Evolutionary conservation across 35 echinoderm and acorn worm genomes (phyloP).

Genomic region (Ophiothrix spiculata): DNA sequence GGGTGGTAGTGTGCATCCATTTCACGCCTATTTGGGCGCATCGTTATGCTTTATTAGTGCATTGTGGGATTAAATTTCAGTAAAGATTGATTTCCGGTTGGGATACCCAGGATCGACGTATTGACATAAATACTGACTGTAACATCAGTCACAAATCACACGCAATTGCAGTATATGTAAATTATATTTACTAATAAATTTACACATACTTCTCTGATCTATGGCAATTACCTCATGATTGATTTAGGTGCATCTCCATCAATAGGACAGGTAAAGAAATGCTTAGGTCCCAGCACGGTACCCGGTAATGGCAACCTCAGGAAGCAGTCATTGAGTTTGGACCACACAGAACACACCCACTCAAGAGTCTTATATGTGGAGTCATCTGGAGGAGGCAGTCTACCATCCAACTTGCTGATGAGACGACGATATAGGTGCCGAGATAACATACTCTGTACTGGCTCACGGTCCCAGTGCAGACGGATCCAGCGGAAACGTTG

Average conservation of each 20-base stretch:
- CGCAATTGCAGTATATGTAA: too few species aligned
- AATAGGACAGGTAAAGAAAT: slow-evolving; percentile 82
- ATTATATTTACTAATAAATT: too few species aligned
- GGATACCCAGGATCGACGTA: too few species aligned
- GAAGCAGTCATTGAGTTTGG: slow-evolving; percentile 70
- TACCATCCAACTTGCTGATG: slow-evolving; percentile 34
- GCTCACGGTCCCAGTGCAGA: slow-evolving; percentile 78
- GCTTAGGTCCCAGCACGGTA: slow-evolving; percentile 70
- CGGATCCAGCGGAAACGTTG: slow-evolving; percentile 89
- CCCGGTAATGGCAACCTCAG: slow-evolving; percentile 55
- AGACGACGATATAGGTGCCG: slow-evolving; percentile 59
- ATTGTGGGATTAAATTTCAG: too few species aligned
- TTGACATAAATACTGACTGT: too few species aligned
- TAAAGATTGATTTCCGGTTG: too few species aligned
- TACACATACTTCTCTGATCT: not conserved
- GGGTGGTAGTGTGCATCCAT: too few species aligned
- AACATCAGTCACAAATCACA: too few species aligned
- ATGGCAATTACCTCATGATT: slow-evolving; percentile 61
- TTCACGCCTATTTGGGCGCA: too few species aligned
- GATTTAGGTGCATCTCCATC: slow-evolving; percentile 52
- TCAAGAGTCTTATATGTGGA: slow-evolving; percentile 27
- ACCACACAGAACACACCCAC: slow-evolving; percentile 82
- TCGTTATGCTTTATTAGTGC: too few species aligned
- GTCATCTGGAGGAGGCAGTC: slow-evolving; percentile 26
- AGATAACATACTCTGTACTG: slow-evolving; percentile 45